A percentile compares a stretch with the other conserved stretches of the same genome.
phyloP scores from a whole-genome alignment of 2,888 invertebrate species.

The Hemaris fuciformis region DNA sequence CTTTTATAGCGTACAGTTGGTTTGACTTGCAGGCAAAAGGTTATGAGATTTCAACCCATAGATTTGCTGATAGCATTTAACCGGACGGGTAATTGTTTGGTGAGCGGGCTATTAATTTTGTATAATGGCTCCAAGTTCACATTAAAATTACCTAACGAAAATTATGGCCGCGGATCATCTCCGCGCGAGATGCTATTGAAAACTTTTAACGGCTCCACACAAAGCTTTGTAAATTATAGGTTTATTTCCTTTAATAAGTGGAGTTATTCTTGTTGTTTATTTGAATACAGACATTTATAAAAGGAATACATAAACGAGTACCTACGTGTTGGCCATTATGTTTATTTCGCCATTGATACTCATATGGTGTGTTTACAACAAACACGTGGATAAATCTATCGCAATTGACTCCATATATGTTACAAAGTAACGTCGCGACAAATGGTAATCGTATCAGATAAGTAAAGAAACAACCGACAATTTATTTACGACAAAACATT shows the following conservation, averaged over 20 bases:
- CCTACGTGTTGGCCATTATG: conserved; percentile 1
- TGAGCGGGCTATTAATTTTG: conserved; percentile 72
- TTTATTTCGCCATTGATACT: conserved; percentile 7
- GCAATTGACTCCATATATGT: conserved; percentile 33
- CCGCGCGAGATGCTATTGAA: conserved; percentile 59
- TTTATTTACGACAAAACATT: conserved; percentile 63
- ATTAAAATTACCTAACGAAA: conserved; percentile 68
- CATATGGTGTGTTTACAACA: conserved; percentile 26
- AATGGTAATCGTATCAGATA: conserved; percentile 63
- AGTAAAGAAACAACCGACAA: conserved; percentile 52
- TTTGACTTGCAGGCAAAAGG: conserved; percentile 74
- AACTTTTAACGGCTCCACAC: conserved; percentile 50
- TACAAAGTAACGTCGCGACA: conserved; percentile 43
- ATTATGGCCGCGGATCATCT: conserved; percentile 52
- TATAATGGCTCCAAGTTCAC: conserved; percentile 68
- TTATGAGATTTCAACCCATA: conserved; percentile 76
- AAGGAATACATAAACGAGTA: conserved; percentile 11
- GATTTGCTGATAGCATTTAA: conserved; percentile 77
- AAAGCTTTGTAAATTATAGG: conserved; percentile 47
- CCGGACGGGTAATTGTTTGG: conserved; percentile 75
- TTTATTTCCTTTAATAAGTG: conserved; percentile 33
- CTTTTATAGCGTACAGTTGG: conserved; percentile 15
- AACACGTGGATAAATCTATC: conserved; percentile 28
- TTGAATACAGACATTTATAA: conserved; percentile 18
- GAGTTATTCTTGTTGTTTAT: conserved; percentile 28